Conservation (phyloP, 2,888 invertebrate genomes). For the Ischnus inquisitorius region DNA sequence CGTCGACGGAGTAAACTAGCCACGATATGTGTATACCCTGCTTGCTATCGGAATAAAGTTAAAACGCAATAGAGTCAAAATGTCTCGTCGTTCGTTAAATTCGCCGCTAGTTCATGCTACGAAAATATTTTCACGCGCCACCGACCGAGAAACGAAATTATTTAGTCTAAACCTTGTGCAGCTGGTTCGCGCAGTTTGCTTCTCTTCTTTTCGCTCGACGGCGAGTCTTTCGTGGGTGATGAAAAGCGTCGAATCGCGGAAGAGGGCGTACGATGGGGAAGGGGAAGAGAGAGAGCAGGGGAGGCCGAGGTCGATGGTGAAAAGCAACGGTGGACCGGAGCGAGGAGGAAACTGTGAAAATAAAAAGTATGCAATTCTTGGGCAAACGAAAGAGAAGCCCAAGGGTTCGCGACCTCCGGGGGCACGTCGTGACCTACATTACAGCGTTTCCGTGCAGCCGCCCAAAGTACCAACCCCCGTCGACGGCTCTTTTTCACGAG, state of each 20-base stretch:
- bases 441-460: constrained; percentile 34
- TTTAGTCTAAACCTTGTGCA: not conserved
- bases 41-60: not conserved
- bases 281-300: not conserved
- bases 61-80: not conserved
- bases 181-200: not conserved
- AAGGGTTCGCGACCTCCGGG: constrained; percentile 53
- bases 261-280: not conserved
- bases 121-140: not conserved
- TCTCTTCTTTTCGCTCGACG: constrained; percentile 10
- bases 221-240: constrained; percentile 10
- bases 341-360: constrained; percentile 38
- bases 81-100: not conserved
- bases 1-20: not conserved
- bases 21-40: constrained; percentile 3
- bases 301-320: constrained; percentile 43
- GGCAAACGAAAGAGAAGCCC: constrained; percentile 22
- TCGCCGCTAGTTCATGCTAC: not conserved
- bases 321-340: constrained; percentile 38
- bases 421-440: constrained; percentile 60
- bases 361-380: constrained; percentile 44
- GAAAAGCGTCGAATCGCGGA: constrained; percentile 33
- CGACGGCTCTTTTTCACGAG: constrained; percentile 11
- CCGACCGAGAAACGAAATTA: not conserved
- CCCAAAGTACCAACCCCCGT: constrained; percentile 20